These are phyloP conservation scores for Drosophila grimshawi DNA, from an alignment of 1,140 invertebrate genomes.

Conservation along the genomic window DNA sequence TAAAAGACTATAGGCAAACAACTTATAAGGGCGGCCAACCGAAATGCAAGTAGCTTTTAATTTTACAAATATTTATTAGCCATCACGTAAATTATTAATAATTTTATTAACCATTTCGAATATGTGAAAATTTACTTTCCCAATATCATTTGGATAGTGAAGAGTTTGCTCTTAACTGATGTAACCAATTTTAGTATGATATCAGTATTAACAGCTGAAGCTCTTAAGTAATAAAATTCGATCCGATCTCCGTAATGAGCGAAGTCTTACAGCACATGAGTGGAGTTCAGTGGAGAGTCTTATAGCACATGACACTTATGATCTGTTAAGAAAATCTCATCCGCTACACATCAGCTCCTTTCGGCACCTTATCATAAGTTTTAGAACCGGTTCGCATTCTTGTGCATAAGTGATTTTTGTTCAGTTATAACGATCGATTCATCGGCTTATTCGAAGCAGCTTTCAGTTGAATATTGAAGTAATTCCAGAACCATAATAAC, in stretches of 20 bases:
- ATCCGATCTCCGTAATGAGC: neutral
- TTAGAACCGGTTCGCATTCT: conserved; percentile 10
- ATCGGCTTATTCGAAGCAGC: conserved; percentile 42
- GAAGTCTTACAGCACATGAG: neutral
- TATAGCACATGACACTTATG: neutral
- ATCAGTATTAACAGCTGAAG: neutral
- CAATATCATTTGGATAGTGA: too few species aligned
- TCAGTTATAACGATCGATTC: conserved; percentile 54
- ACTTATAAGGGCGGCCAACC: too few species aligned
- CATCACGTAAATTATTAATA: too few species aligned
- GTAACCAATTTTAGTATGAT: too few species aligned
- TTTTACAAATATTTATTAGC: too few species aligned
- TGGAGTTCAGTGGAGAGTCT: too few species aligned
- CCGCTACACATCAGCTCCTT: neutral
- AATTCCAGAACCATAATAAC: conserved; percentile 52
- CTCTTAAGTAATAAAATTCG: neutral
- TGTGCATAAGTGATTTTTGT: conserved; percentile 19
- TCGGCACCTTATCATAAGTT: neutral
- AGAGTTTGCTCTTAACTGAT: too few species aligned
- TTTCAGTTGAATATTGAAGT: conserved; percentile 56
- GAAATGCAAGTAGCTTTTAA: too few species aligned
- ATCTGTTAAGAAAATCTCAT: neutral
- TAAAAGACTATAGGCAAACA: too few species aligned
- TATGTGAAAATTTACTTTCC: too few species aligned
- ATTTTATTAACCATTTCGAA: too few species aligned